Evolutionary conservation across 2,797 vertebrate species (phyloP).

Genomic region (Aulostomus chinensis): DNA sequence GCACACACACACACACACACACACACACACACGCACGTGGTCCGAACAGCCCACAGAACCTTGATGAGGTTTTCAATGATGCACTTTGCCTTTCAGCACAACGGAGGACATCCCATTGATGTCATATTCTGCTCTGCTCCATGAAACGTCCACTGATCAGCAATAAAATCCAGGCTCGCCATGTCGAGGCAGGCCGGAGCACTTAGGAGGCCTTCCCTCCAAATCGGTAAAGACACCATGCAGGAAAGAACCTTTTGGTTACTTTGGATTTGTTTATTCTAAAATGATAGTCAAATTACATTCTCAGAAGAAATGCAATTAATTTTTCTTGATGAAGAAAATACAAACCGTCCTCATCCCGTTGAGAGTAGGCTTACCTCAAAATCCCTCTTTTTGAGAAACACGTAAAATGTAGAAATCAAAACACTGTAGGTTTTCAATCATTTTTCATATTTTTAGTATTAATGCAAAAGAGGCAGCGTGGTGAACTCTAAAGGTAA

Average conservation of each 20-base stretch:
- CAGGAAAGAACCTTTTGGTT: too few species aligned
- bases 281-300: constrained; percentile 8
- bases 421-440: constrained; percentile 1
- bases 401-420: too few species aligned
- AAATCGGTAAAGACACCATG: too few species aligned
- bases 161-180: constrained; percentile 14
- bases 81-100: constrained; percentile 57
- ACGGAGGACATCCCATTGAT: constrained; percentile 36
- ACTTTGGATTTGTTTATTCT: constrained; percentile 15
- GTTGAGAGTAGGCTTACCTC: too few species aligned
- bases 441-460: neutral
- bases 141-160: constrained; percentile 1
- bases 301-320: constrained; percentile 23
- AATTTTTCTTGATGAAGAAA: constrained; percentile 23
- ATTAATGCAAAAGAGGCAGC: constrained; percentile 19
- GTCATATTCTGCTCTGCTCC: constrained; percentile 32
- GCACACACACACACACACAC: constrained; percentile 6
- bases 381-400: too few species aligned
- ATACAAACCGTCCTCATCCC: too few species aligned
- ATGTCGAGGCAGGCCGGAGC: neutral
- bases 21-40: constrained; percentile 8
- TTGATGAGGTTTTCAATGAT: constrained; percentile 54
- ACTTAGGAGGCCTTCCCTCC: too few species aligned
- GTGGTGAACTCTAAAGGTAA: constrained; percentile 71
- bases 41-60: constrained; percentile 33